Conservation (phyloP, 2,797 vertebrate species). For the Chaetodon trifasciatus region DNA sequence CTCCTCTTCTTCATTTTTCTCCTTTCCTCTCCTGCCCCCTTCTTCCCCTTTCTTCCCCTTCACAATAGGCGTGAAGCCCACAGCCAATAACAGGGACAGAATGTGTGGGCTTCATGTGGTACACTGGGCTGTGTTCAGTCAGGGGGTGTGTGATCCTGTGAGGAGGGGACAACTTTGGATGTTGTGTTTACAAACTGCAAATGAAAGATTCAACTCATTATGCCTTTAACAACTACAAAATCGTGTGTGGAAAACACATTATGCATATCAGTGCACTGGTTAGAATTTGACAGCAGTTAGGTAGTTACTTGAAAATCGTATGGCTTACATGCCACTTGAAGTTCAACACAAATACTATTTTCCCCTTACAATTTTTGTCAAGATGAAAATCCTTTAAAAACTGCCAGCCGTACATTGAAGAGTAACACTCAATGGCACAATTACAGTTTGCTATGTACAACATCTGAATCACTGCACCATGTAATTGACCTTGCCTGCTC, state of each 20-base stretch:
- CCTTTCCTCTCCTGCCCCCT: no score
- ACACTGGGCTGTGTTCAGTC: no score
- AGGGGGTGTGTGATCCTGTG: no score
- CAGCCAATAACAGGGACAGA: no score
- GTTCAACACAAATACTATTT: background rate
- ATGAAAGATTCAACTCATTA: no score
- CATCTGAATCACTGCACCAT: slow-evolving; percentile 60
- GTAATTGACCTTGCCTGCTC: slow-evolving; percentile 68
- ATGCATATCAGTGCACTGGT: background rate
- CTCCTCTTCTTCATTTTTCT: no score
- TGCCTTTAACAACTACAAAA: background rate
- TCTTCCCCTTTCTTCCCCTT: no score
- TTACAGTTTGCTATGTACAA: slow-evolving; percentile 4
- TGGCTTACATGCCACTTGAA: background rate
- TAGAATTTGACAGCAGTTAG: background rate
- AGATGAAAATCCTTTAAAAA: background rate
- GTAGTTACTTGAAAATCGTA: background rate
- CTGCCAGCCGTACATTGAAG: slow-evolving; percentile 31
- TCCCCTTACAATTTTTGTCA: background rate
- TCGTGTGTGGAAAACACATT: background rate
- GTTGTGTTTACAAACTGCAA: no score
- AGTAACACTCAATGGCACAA: slow-evolving; percentile 27
- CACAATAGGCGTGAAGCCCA: no score
- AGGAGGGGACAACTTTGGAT: no score
- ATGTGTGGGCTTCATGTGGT: no score